These are phyloP conservation scores for Agrochola circellaris DNA, from an alignment of 2,888 invertebrate genomes.

Conservation along the genomic window DNA sequence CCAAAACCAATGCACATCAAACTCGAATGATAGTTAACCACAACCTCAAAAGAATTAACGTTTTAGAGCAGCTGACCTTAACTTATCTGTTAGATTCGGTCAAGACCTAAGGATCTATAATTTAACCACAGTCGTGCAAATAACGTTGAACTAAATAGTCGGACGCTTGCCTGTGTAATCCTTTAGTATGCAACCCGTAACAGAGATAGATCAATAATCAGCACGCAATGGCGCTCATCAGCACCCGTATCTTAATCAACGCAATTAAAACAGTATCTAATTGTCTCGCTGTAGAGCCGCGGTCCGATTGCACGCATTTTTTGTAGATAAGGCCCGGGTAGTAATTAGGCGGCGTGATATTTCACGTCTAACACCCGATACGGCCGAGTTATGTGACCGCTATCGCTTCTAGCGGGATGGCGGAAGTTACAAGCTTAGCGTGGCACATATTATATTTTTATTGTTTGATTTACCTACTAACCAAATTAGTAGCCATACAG, in stretches of 20 bases:
- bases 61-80: not conserved
- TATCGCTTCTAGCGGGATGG: conserved; percentile 49
- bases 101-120: not conserved
- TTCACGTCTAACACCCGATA: conserved; percentile 69
- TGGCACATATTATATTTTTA: not conserved
- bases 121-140: not conserved
- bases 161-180: conserved; percentile 1
- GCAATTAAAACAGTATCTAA: conserved; percentile 60
- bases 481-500: not conserved
- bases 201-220: conserved; percentile 27
- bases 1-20: not conserved
- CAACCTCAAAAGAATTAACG: not conserved
- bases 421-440: conserved; percentile 5
- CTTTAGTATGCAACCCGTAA: conserved; percentile 10
- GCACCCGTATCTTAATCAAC: conserved; percentile 40
- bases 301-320: conserved; percentile 55
- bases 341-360: conserved; percentile 69
- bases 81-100: not conserved
- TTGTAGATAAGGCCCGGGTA: conserved; percentile 64
- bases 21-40: not conserved
- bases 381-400: conserved; percentile 71
- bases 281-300: conserved; percentile 18
- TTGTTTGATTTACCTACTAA: not conserved
- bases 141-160: not conserved
- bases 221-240: conserved; percentile 30